Base-by-base conservation (phyloP, 2,113 vertebrate species). In the Motacilla alba region DNA sequence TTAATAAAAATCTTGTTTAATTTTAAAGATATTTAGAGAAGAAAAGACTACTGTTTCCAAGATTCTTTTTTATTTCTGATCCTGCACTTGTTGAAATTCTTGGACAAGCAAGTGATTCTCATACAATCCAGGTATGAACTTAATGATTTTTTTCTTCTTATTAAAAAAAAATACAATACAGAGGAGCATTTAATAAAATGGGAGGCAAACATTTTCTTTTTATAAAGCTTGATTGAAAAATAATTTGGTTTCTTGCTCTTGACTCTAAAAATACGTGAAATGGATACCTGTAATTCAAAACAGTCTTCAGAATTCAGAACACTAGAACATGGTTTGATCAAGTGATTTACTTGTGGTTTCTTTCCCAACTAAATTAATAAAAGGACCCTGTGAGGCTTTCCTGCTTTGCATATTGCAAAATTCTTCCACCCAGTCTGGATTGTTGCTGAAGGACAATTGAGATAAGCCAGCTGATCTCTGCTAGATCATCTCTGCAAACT, bases 41-140 rank as follows among this genome's bases (percentile, higher is more conserved):
- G 97, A 98, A 98, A 92, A 96, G 98, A 67, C 88, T 98, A 41
- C 87, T 98, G 10, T 98, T 98, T 95, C 98, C 98, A 33, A 96
- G 98, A 90, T 98, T 98, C 94, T 98, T 98, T 95, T 98, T 98
- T 89, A 97, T 98, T 44, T 98, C 98, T 53, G 98, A 98, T 92
- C 98, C 98, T 68, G 98, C 89, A 72, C 98, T 98, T 83, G 95
- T 98, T 89, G 98, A 98, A 97, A 98, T 98, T 96, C 98, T 98
- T 80, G 98, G 98, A 75, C 98, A 98, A 97, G 98, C 98, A 90
- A 98, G 98, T 80, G 98, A 98, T 94, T 98, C 98, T 50, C 98
- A 98, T 27, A 98, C 97, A 73, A 98, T 98, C 82, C 98, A 98
- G 98, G 98, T 98, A 97, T 9, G 46, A 30, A 22, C 7, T 53